Conservation (phyloP, 2,797 vertebrate species). For the Nasua narica region DNA sequence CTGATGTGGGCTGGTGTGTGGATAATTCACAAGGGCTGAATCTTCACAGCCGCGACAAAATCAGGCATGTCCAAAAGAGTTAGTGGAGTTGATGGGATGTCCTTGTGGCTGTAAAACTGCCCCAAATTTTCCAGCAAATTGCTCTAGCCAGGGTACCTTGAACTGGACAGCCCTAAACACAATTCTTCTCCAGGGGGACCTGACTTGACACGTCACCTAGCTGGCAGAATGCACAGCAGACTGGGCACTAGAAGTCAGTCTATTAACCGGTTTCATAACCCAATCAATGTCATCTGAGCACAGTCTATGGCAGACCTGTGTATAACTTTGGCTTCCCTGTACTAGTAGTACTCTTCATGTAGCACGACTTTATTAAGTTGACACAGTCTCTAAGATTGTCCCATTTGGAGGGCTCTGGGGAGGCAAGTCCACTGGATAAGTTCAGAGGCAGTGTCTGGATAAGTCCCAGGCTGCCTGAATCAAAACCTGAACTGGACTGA, state of each 20-base stretch:
- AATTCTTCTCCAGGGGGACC: not conserved
- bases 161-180: constrained; percentile 7
- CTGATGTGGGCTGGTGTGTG: constrained; percentile 57
- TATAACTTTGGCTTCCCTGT: not conserved
- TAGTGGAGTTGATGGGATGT: constrained; percentile 55
- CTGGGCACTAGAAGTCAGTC: not conserved
- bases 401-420: not conserved
- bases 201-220: not conserved
- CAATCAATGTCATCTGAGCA: not conserved
- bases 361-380: not conserved
- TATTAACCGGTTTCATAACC: not conserved
- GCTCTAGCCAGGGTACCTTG: constrained; percentile 37
- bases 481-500: not conserved
- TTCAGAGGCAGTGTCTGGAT: not conserved
- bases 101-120: constrained; percentile 33
- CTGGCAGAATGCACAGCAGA: not conserved
- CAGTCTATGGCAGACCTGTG: not conserved
- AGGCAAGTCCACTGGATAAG: not conserved
- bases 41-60: constrained; percentile 60
- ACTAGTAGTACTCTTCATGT: not conserved
- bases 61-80: constrained; percentile 48
- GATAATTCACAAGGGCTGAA: constrained; percentile 70
- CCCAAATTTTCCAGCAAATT: constrained; percentile 64
- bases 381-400: not conserved
- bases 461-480: not conserved